Evolutionary conservation across 1,140 invertebrate species (phyloP).

Genomic region (Drosophila rhopaloa): DNA sequence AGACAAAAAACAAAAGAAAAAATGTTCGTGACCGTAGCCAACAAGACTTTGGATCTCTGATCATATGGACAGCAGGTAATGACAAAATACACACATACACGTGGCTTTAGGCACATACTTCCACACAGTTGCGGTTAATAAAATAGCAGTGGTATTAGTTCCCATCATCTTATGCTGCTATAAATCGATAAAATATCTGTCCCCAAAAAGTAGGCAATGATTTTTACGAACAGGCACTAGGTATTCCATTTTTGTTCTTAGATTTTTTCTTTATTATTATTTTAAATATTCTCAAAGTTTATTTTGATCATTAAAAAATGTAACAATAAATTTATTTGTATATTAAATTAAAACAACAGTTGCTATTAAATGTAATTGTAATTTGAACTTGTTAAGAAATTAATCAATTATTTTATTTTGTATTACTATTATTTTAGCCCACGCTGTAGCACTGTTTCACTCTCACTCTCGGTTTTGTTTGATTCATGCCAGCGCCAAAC

Average conservation of each 20-base stretch:
- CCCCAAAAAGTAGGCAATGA: background rate
- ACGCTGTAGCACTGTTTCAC: conserved; percentile 42
- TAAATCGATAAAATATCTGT: background rate
- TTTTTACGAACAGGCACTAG: background rate
- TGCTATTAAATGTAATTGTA: background rate
- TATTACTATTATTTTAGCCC: background rate
- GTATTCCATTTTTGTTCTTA: background rate
- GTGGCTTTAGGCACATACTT: conserved; percentile 1
- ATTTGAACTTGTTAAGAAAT: no score
- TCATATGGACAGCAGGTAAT: conserved; percentile 71
- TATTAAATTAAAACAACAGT: no score
- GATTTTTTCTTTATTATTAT: background rate
- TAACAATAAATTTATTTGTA: no score
- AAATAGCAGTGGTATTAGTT: background rate
- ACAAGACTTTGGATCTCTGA: conserved; percentile 60
- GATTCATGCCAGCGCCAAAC: conserved; percentile 55
- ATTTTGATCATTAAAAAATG: background rate
- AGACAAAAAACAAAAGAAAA: conserved; percentile 35
- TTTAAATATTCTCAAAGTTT: no score
- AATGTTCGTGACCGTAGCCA: conserved; percentile 58
- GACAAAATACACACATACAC: conserved; percentile 54
- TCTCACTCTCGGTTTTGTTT: conserved; percentile 65
- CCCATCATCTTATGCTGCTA: no score
- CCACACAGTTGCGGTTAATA: background rate
- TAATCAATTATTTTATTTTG: no score